phyloP scores from a whole-genome alignment of 2,113 vertebrate genomes.

The Rallus limicola region DNA sequence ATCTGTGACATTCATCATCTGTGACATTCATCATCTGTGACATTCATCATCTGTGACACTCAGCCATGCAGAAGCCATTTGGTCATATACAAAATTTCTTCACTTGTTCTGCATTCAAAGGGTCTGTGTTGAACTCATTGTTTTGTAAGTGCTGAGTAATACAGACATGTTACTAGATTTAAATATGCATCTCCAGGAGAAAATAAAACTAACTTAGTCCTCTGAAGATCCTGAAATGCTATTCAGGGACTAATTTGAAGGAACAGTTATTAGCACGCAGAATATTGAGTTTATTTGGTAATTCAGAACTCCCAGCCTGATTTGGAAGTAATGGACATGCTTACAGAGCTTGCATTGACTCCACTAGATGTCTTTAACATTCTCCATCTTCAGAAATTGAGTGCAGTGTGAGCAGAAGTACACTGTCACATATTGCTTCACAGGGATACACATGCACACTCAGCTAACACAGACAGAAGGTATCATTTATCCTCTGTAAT shows the following conservation, averaged over 20 bases:
- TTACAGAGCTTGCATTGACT: neutral
- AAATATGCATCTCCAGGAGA: neutral
- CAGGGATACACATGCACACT: neutral
- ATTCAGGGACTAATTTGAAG: neutral
- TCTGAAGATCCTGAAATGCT: neutral
- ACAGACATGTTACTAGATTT: neutral
- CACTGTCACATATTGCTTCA: neutral
- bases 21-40: conserved; percentile 20
- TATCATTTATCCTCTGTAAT: neutral
- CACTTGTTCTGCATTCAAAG: neutral
- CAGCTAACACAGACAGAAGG: neutral
- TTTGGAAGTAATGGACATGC: neutral
- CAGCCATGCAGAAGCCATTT: neutral
- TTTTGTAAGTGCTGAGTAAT: neutral
- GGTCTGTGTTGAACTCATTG: neutral
- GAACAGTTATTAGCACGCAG: neutral
- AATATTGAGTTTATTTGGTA: neutral
- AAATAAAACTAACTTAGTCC: neutral
- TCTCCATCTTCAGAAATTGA: neutral
- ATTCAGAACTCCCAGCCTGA: neutral
- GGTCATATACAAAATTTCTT: neutral
- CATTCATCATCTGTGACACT: conserved; percentile 32
- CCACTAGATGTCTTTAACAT: neutral
- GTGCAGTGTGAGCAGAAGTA: neutral
- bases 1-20: conserved; percentile 14